Base-by-base conservation (phyloP, 2,888 invertebrate species). In the Ormyrus labotus region DNA sequence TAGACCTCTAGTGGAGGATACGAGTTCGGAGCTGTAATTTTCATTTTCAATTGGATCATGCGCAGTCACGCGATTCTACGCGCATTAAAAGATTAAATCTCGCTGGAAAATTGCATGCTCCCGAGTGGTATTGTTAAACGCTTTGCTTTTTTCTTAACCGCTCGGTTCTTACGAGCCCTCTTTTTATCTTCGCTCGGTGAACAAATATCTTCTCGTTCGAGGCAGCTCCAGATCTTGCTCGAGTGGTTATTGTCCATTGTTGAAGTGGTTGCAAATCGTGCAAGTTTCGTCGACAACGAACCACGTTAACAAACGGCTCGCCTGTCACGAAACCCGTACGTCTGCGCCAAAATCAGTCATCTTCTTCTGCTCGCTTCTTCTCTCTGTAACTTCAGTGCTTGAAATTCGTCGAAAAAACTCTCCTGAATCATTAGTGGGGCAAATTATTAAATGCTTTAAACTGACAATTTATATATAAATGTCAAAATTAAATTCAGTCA, bases 251-350 rank as follows among this genome's bases (percentile, higher is more conserved):
- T 19, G 61, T 50, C 64, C 34, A 84, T 82, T 84, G 90, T 81
- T 83, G 90, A 85, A 81, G 87, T 85, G 89, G 90, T 87, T 86
- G 86, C 89, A 95, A 94, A 95, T 94, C 94, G 95, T 96, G 96
- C 96, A 96, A 96, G 96, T 96, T 96, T 96, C 96, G 96, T 96
- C 96, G 96, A 96, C 96, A 96, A 96, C 96, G 96, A 96, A 96
- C 96, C 96, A 93, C 85, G 85, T 92, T 91, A 89, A 87, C 87
- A 91, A 92, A 94, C 95, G 96, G 96, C 93, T 95, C 93, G 95
- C 94, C 93, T 93, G 93, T 93, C 95, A 92, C 95, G 96, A 96
- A 96, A 96, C 96, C 96, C 94, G 96, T 94, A 91, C 91, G 90
- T 90, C 89, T 90, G 87, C 87, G 85, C 86, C 90, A 89, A 87